Percentiles rank a stretch among this genome's conserved stretches.
Evolutionary conservation across 2,888 invertebrate species (phyloP).

Genomic region (Phlogophora meticulosa): DNA sequence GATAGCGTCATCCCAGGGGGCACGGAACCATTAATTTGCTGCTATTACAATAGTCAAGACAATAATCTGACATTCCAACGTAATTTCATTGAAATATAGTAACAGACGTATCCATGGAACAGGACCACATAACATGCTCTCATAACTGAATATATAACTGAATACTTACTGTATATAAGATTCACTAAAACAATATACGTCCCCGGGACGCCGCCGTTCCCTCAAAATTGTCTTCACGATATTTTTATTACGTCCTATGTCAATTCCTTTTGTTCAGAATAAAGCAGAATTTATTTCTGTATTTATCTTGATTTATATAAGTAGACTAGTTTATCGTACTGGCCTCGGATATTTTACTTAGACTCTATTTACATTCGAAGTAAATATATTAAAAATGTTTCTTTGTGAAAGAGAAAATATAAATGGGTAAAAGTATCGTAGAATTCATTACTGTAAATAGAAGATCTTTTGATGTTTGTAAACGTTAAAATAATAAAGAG

Average conservation of each 20-base stretch:
- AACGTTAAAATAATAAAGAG: no score
- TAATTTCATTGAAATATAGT: background rate
- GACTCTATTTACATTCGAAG: background rate
- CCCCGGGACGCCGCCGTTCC: constrained; percentile 1
- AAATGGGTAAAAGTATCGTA: background rate
- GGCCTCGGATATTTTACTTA: constrained; percentile 51
- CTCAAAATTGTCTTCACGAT: constrained; percentile 69
- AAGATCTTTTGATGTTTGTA: constrained; percentile 10
- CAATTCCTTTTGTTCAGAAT: constrained; percentile 51
- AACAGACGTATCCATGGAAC: background rate
- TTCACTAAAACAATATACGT: constrained; percentile 39
- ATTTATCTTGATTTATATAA: constrained; percentile 69
- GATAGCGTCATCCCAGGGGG: no score
- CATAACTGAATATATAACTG: constrained; percentile 12
- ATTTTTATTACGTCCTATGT: constrained; percentile 70
- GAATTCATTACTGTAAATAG: background rate
- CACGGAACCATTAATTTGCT: no score
- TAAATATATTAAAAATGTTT: constrained; percentile 13
- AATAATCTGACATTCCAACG: no score
- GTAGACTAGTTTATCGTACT: constrained; percentile 43
- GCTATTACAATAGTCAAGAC: no score
- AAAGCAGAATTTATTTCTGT: constrained; percentile 70
- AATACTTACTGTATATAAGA: constrained; percentile 1
- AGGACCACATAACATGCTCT: background rate
- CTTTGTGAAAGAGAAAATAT: constrained; percentile 2